These are phyloP conservation scores for Crossaster papposus DNA, from an alignment of 53 echinoderm and acorn worm species.

Conservation along the genomic window DNA sequence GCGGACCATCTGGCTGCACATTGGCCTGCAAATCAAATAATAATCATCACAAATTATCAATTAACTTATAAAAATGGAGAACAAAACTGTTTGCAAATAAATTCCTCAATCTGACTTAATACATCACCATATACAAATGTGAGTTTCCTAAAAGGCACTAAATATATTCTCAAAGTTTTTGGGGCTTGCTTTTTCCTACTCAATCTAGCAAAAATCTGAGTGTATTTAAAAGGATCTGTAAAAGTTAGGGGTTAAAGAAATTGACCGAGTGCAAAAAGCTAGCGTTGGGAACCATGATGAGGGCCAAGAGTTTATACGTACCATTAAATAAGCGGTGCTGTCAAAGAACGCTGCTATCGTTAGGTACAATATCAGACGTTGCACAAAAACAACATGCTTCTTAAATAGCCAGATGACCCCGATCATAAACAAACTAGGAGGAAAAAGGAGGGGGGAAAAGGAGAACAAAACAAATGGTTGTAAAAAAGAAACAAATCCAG, in stretches of 20 bases:
- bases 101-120: too few relatives aligned
- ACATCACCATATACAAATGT: too few relatives aligned
- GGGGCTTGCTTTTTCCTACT: too few relatives aligned
- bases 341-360: constrained; percentile 85
- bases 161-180: too few relatives aligned
- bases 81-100: too few relatives aligned
- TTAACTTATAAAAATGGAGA: neutral
- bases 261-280: too few relatives aligned
- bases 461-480: neutral
- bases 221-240: too few relatives aligned
- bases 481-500: neutral
- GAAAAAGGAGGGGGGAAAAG: constrained; percentile 1
- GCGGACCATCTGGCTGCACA: constrained; percentile 73
- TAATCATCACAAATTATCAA: neutral
- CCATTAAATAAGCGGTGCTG: constrained; percentile 80
- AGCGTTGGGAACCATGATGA: too few relatives aligned
- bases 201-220: too few relatives aligned
- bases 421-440: constrained; percentile 88
- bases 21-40: constrained; percentile 62
- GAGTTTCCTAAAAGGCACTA: too few relatives aligned
- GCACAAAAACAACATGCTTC: constrained; percentile 87
- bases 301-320: too few relatives aligned
- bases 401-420: constrained; percentile 84
- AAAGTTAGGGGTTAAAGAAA: too few relatives aligned
- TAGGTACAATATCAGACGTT: constrained; percentile 81